Conservation (phyloP, 2,797 vertebrate genomes). For the Cephalopachus bancanus region DNA sequence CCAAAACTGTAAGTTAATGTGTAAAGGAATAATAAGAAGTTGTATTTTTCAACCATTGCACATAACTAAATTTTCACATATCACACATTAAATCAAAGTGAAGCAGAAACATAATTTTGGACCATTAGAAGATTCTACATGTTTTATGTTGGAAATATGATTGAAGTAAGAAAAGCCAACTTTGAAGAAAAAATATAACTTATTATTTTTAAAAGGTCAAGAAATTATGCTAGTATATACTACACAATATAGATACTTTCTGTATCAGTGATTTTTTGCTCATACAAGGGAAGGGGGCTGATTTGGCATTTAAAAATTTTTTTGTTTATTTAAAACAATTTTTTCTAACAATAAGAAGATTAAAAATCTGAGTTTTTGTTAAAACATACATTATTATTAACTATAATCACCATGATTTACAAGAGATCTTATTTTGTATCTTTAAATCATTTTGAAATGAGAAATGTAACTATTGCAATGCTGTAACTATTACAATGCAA, state of each 20-base stretch:
- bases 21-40: not conserved
- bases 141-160: not conserved
- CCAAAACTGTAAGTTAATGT: not conserved
- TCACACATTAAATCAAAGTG: not conserved
- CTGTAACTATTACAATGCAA: not conserved
- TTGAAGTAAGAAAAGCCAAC: not conserved
- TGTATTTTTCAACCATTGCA: not conserved
- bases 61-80: not conserved
- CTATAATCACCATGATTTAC: not conserved
- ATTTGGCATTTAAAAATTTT: not conserved
- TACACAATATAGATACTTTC: not conserved
- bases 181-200: not conserved
- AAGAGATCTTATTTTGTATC: not conserved
- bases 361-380: not conserved
- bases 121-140: not conserved
- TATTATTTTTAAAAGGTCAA: not conserved
- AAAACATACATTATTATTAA: not conserved
- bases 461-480: not conserved
- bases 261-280: not conserved
- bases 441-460: conserved; percentile 23
- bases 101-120: not conserved
- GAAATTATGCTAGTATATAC: not conserved
- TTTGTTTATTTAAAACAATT: not conserved
- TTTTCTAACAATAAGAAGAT: not conserved
- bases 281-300: not conserved